Conservation (phyloP, 1,140 invertebrate genomes). For the Drepana arcuata region DNA sequence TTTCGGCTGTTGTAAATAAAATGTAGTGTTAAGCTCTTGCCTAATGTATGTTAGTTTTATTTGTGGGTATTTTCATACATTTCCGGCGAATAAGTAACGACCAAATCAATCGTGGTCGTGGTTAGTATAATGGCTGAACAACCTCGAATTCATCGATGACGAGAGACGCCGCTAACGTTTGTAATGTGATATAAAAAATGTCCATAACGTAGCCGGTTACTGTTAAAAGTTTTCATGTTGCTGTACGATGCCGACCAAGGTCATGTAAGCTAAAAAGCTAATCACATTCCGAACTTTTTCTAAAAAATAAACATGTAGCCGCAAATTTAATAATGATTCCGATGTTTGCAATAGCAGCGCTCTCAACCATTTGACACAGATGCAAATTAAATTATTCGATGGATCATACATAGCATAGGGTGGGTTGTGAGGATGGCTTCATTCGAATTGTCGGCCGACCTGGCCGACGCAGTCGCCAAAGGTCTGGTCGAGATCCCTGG, state of each 20-base stretch:
- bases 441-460: conserved; percentile 10
- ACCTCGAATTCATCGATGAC: conserved; percentile 26
- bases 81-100: neutral
- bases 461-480: neutral
- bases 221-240: too few relatives aligned
- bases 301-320: conserved; percentile 44
- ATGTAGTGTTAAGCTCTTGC: conserved; percentile 29
- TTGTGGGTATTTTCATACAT: neutral
- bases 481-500: neutral
- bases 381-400: conserved; percentile 36
- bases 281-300: neutral
- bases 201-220: too few relatives aligned
- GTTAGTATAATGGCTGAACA: conserved; percentile 21
- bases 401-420: conserved; percentile 43
- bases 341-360: conserved; percentile 40
- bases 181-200: too few relatives aligned
- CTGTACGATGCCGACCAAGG: conserved; percentile 12
- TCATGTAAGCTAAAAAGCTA: neutral
- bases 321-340: conserved; percentile 25
- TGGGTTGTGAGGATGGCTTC: conserved; percentile 33
- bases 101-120: too few relatives aligned
- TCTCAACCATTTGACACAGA: conserved; percentile 42
- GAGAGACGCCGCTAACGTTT: conserved; percentile 1
- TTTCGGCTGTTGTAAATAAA: conserved; percentile 54
- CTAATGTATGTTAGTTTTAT: neutral